phyloP scores from a whole-genome alignment of 2,113 vertebrate genomes.

The Parotia lawesii region DNA sequence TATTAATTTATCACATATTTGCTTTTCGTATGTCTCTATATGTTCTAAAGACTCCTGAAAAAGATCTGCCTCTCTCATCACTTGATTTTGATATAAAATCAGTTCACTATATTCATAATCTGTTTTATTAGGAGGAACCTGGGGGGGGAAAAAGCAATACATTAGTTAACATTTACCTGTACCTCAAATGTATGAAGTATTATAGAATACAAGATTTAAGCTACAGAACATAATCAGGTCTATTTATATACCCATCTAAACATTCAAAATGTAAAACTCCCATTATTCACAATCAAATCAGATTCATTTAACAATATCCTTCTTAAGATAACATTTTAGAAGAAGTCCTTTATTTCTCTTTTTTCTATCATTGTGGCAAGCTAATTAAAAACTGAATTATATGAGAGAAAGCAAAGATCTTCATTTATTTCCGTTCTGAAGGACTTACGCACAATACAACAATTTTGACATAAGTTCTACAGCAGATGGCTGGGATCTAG shows the following conservation, averaged over 20 bases:
- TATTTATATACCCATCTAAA: not conserved
- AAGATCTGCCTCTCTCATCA: constrained; percentile 79
- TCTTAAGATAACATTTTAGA: not conserved
- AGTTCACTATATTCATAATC: constrained; percentile 81
- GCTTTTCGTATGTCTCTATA: constrained; percentile 76
- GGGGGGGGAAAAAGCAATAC: not conserved
- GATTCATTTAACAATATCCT: not conserved
- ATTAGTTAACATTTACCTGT: not conserved
- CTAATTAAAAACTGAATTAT: not conserved
- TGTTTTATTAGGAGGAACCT: constrained; percentile 78
- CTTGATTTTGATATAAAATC: constrained; percentile 79
- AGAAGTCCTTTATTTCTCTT: not conserved
- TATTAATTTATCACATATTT: constrained; percentile 79
- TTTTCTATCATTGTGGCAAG: not conserved
- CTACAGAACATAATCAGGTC: not conserved
- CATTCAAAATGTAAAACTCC: not conserved
- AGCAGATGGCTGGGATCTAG: not conserved
- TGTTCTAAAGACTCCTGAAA: constrained; percentile 79
- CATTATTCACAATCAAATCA: not conserved
- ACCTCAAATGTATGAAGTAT: not conserved
- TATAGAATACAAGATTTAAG: not conserved
- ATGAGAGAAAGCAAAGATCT: not conserved
- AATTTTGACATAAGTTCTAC: not conserved
- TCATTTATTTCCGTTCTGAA: not conserved
- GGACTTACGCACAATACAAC: not conserved